These are phyloP conservation scores for Lipotes vexillifer DNA, from an alignment of 2,113 vertebrate species.

Conservation along the genomic window DNA sequence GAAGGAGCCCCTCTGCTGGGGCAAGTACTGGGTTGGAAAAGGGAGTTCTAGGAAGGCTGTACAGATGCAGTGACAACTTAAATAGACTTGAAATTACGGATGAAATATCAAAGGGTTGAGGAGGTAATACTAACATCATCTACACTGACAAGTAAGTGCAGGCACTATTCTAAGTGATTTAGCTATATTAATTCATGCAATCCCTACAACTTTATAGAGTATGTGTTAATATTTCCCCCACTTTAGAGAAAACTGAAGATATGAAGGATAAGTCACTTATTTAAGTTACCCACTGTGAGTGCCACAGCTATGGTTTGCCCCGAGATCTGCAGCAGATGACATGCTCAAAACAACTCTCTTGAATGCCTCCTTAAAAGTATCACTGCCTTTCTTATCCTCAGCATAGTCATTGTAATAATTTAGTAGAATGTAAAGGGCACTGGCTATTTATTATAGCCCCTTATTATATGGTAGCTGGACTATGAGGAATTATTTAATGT, in stretches of 20 bases:
- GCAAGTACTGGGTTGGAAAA: neutral
- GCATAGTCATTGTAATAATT: neutral
- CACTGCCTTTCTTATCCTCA: neutral
- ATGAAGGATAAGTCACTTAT: neutral
- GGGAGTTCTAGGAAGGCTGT: neutral
- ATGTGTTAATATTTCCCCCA: neutral
- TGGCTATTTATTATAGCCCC: too few relatives aligned
- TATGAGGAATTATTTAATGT: neutral
- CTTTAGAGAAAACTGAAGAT: neutral
- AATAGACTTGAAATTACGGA: neutral
- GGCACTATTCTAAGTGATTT: neutral
- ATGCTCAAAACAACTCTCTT: neutral
- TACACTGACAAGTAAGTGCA: accelerated
- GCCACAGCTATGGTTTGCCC: neutral
- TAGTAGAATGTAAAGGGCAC: neutral
- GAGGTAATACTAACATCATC: neutral
- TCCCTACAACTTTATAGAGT: neutral
- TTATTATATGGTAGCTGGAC: neutral
- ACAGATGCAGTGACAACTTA: neutral
- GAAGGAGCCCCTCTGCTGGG: neutral
- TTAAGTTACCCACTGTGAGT: neutral
- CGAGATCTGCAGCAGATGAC: neutral
- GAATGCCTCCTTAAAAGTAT: too few relatives aligned
- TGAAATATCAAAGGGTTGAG: neutral
- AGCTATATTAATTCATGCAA: neutral